Evolutionary conservation across 2,797 vertebrate species (phyloP).

Genomic region (Pseudopleuronectes americanus): DNA sequence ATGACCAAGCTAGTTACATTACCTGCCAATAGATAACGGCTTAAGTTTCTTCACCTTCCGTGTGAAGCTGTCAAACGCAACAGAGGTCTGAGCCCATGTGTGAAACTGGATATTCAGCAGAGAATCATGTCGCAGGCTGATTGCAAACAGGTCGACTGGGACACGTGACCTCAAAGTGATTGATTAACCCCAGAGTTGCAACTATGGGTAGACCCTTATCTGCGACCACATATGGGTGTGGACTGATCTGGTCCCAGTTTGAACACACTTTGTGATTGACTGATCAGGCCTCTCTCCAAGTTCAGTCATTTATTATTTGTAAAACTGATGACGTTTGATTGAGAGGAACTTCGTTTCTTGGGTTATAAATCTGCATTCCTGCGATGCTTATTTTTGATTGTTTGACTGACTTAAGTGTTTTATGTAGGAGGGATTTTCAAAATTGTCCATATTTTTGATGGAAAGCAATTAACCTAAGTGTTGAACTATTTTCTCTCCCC

Average conservation of each 20-base stretch:
- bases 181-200: conserved; percentile 69
- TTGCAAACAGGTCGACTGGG: conserved; percentile 39
- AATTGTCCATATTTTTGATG: conserved; percentile 26
- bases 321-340: neutral
- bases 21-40: conserved; percentile 69
- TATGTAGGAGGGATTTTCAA: neutral
- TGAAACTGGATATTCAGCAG: conserved; percentile 67
- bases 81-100: conserved; percentile 41
- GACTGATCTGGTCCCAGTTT: conserved; percentile 35
- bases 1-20: conserved; percentile 65
- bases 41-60: conserved; percentile 61
- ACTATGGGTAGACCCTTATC: conserved; percentile 52
- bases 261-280: conserved; percentile 35
- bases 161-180: conserved; percentile 59
- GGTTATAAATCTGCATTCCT: conserved; percentile 7
- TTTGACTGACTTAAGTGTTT: neutral
- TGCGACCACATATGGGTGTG: conserved; percentile 49
- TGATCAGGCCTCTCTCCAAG: conserved; percentile 5
- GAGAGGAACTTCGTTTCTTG: conserved; percentile 1
- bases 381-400: neutral
- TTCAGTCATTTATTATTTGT: neutral
- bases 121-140: conserved; percentile 37
- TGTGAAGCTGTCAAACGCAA: conserved; percentile 64
- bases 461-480: conserved; percentile 39
- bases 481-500: conserved; percentile 42